Evolutionary conservation across 2,113 vertebrate genomes (phyloP).

Genomic region (Bombycilla garrulus): DNA sequence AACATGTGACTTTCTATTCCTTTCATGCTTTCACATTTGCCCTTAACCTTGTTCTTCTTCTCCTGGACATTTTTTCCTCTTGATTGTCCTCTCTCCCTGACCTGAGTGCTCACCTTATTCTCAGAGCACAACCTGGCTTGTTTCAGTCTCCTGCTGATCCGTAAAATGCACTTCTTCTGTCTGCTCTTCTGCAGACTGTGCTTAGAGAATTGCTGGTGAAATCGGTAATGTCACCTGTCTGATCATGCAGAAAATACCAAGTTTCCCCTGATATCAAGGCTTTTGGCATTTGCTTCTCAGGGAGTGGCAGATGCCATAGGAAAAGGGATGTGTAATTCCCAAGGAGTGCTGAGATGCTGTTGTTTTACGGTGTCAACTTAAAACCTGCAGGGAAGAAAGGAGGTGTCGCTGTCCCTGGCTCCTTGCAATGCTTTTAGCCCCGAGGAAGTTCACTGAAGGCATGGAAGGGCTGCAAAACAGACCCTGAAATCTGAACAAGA

Average conservation of each 20-base stretch:
- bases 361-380: background rate
- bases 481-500: background rate
- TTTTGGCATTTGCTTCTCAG: background rate
- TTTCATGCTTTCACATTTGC: background rate
- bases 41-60: background rate
- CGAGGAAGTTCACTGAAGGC: background rate
- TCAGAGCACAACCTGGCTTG: accelerated
- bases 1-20: accelerated
- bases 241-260: background rate
- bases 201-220: background rate
- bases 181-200: background rate
- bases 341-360: background rate
- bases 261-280: background rate
- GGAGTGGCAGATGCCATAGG: background rate
- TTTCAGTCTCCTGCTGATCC: background rate
- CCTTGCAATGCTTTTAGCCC: background rate
- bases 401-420: accelerated
- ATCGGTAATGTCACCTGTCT: background rate
- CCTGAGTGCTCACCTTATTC: background rate
- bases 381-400: background rate
- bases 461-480: background rate
- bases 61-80: background rate
- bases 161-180: background rate
- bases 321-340: background rate
- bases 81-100: background rate